phyloP scores from a whole-genome alignment of 2,888 invertebrate species.

The Lagria hirta region DNA sequence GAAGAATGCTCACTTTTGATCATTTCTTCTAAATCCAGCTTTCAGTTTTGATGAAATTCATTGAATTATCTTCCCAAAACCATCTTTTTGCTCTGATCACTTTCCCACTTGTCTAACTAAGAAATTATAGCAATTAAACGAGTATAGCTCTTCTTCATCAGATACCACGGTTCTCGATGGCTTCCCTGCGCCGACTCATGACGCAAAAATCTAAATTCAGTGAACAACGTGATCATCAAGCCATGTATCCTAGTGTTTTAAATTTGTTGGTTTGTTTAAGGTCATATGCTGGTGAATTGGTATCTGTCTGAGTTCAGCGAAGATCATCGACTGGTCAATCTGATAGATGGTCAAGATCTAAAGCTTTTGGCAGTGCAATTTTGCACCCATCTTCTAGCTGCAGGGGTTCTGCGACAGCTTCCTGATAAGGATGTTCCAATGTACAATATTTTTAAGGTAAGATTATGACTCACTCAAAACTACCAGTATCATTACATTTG shows the following conservation, averaged over 20 bases:
- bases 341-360: constrained; percentile 70
- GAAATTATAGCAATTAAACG: too few species aligned
- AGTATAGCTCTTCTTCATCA: too few species aligned
- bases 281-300: constrained; percentile 92
- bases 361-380: constrained; percentile 78
- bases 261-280: constrained; percentile 58
- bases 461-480: too few species aligned
- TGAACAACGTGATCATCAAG: constrained; percentile 44
- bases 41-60: too few species aligned
- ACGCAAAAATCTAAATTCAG: constrained; percentile 44
- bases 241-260: constrained; percentile 41
- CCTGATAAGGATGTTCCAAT: constrained; percentile 71
- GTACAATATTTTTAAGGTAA: constrained; percentile 72
- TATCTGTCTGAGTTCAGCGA: constrained; percentile 76
- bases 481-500: too few species aligned
- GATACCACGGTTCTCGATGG: constrained; percentile 36
- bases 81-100: too few species aligned
- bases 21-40: too few species aligned
- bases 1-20: too few species aligned
- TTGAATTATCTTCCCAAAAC: too few species aligned
- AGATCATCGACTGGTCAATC: constrained; percentile 64
- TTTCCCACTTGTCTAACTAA: too few species aligned
- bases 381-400: constrained; percentile 83
- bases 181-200: too few species aligned
- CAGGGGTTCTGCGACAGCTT: constrained; percentile 81